Evolutionary conservation across 1,140 invertebrate genomes (phyloP).

Genomic region (Asbolus verrucosus): DNA sequence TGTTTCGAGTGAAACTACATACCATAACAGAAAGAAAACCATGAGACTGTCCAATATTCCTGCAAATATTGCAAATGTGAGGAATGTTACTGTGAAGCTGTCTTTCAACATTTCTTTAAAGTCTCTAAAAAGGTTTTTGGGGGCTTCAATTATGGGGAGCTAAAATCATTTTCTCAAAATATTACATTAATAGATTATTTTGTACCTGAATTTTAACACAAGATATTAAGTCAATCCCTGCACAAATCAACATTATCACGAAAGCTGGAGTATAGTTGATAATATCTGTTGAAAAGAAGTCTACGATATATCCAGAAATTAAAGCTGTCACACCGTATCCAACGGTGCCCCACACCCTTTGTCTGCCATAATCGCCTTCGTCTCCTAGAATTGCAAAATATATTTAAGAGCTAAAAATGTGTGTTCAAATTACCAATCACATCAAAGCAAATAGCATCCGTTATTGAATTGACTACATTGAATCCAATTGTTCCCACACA

Average conservation of each 20-base stretch:
- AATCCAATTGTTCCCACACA: conserved; percentile 79
- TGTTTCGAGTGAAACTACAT: conserved; percentile 44
- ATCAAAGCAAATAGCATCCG: conserved; percentile 85
- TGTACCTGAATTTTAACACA: conserved; percentile 68
- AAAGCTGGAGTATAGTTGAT: conserved; percentile 80
- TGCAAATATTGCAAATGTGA: conserved; percentile 76
- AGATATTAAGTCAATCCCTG: conserved; percentile 74
- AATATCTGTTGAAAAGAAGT: conserved; percentile 68
- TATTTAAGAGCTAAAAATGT: neutral
- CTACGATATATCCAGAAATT: conserved; percentile 74
- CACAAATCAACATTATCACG: conserved; percentile 74
- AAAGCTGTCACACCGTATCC: conserved; percentile 79
- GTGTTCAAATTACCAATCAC: conserved; percentile 72
- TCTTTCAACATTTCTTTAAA: conserved; percentile 71
- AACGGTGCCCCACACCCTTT: conserved; percentile 83
- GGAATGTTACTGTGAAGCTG: conserved; percentile 73
- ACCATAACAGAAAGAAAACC: conserved; percentile 85
- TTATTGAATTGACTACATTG: conserved; percentile 81
- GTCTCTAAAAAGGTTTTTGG: conserved; percentile 74
- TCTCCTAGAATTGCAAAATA: conserved; percentile 61
- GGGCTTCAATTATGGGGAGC: conserved; percentile 74
- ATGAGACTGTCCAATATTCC: conserved; percentile 82
- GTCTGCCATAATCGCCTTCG: conserved; percentile 79
- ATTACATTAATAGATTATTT: no score
- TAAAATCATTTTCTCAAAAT: conserved; percentile 66